Evolutionary conservation across 30 jellyfish, hydroid and myxozoan genomes (phyloP).

Genomic region (Aurelia aurita): DNA sequence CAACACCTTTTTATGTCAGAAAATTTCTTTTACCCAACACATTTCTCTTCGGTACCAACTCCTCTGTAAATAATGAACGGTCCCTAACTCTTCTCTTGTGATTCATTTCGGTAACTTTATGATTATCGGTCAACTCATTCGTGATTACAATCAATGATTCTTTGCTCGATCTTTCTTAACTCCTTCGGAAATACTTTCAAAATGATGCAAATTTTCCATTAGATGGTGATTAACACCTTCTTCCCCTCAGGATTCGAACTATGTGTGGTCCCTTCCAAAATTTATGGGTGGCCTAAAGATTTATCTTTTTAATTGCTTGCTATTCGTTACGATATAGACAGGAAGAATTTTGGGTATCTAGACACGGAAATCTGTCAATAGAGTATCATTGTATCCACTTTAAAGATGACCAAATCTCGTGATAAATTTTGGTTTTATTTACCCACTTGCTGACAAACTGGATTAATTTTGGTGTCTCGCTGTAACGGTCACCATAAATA

Average conservation of each 20-base stretch:
- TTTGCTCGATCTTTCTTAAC: background rate
- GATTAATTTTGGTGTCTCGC: background rate
- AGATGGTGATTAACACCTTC: background rate
- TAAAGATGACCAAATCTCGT: constrained; percentile 3
- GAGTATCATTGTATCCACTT: background rate
- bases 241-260: background rate
- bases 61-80: no score
- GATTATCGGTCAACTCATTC: no score
- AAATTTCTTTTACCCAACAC: no score
- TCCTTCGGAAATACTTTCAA: background rate
- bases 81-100: no score
- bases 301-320: background rate
- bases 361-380: constrained; percentile 9
- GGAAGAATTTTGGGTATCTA: background rate
- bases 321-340: background rate
- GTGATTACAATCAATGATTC: no score
- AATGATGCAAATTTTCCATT: background rate
- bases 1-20: no score
- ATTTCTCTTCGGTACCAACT: no score
- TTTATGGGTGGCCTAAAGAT: background rate
- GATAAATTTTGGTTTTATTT: constrained; percentile 1
- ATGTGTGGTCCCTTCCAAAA: constrained; percentile 7
- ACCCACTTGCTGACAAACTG: background rate
- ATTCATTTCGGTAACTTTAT: no score
- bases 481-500: no score